Evolutionary conservation across 1,140 invertebrate species (phyloP).

Genomic region (Prorops nasuta): DNA sequence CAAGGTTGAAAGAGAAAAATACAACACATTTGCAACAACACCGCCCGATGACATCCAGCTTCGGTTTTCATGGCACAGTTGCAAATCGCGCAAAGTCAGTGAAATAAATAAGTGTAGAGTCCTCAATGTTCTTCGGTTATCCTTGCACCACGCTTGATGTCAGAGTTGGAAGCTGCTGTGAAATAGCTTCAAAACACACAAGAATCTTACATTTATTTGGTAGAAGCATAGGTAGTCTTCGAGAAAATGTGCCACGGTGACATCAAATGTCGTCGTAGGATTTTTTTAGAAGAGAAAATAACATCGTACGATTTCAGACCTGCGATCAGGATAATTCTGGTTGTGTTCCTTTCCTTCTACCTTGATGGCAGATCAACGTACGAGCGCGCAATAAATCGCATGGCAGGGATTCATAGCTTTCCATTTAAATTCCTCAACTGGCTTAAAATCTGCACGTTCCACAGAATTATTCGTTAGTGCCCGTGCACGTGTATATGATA

Average conservation of each 20-base stretch:
- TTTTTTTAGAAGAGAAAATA: not conserved
- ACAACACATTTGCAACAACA: conserved; percentile 26
- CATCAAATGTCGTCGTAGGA: not conserved
- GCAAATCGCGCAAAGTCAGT: not conserved
- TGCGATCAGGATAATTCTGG: not conserved
- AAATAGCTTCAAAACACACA: too few relatives aligned
- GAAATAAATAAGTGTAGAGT: not conserved
- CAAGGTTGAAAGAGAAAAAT: conserved; percentile 7
- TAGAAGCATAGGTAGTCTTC: too few relatives aligned
- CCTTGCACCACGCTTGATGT: not conserved
- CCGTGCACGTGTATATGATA: conserved; percentile 35
- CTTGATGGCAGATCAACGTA: conserved; percentile 24
- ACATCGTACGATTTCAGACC: not conserved
- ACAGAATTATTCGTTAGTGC: conserved; percentile 36
- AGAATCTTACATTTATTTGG: too few relatives aligned
- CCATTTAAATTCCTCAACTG: conserved; percentile 30
- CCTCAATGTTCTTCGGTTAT: not conserved
- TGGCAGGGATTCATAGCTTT: conserved; percentile 44
- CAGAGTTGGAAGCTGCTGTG: too few relatives aligned
- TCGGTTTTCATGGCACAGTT: not conserved
- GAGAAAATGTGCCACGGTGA: not conserved
- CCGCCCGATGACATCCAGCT: not conserved
- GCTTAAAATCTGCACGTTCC: conserved; percentile 38
- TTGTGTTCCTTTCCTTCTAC: not conserved
- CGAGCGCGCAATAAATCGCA: conserved; percentile 31